Percentiles rank a stretch among this genome's conserved stretches.
These are phyloP conservation scores for Acanthornis magna DNA, from an alignment of 2,797 vertebrate species.

Conservation along the genomic window DNA sequence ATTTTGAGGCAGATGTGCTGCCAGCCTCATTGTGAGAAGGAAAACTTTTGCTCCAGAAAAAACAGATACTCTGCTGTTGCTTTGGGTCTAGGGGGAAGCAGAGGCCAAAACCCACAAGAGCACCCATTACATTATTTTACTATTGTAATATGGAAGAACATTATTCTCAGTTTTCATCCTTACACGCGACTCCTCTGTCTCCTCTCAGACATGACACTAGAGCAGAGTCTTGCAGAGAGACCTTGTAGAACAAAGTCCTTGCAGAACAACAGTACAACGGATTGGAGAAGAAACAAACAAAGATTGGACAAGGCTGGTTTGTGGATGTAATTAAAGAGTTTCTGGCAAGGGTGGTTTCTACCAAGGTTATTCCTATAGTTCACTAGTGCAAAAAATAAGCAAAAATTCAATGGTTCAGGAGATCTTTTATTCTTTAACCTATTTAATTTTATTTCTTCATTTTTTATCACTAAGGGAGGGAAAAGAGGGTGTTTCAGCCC, in stretches of 20 bases:
- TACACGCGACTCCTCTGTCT: not conserved
- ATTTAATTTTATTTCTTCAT: not conserved
- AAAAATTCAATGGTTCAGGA: not conserved
- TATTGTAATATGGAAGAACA: rapidly evolving
- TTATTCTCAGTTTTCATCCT: not conserved
- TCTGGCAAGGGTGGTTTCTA: not conserved
- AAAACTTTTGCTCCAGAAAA: not conserved
- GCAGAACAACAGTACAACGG: not conserved
- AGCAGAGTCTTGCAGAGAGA: not conserved
- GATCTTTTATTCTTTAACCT: not conserved
- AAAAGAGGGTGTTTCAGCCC: not conserved
- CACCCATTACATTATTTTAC: not conserved
- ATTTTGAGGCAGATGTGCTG: not conserved
- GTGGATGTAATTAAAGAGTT: not conserved
- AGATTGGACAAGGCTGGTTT: not conserved
- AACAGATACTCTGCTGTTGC: not conserved
- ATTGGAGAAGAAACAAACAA: not conserved
- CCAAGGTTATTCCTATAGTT: not conserved
- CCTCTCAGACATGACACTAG: not conserved
- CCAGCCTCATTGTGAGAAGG: not conserved
- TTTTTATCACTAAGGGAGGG: not conserved
- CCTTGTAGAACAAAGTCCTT: not conserved
- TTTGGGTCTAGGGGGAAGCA: not conserved
- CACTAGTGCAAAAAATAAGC: not conserved
- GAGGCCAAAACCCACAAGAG: not conserved